These are phyloP conservation scores for Drosophila littoralis DNA, from an alignment of 1,140 invertebrate species.

Conservation along the genomic window DNA sequence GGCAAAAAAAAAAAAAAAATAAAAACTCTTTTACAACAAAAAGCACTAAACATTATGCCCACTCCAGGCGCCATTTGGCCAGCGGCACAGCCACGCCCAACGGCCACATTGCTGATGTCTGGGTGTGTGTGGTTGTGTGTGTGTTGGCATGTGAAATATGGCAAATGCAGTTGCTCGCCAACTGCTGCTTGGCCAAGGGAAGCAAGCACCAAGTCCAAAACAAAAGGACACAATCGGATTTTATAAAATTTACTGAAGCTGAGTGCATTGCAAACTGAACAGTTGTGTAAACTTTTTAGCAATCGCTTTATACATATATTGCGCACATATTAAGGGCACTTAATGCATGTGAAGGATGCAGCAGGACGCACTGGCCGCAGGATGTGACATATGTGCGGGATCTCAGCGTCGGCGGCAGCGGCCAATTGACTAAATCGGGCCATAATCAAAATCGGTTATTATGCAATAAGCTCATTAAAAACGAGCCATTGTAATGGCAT, in stretches of 20 bases:
- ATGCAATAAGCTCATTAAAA: slow-evolving; percentile 63
- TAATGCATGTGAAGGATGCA: too few species aligned
- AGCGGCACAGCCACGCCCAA: slow-evolving; percentile 22
- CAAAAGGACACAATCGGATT: slow-evolving; percentile 10
- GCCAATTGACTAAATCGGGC: slow-evolving; percentile 12
- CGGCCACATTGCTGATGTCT: slow-evolving; percentile 2
- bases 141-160: slow-evolving; percentile 37
- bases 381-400: slow-evolving; percentile 1
- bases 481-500: slow-evolving; percentile 10
- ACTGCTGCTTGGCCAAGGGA: slow-evolving; percentile 13
- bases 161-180: slow-evolving; percentile 41
- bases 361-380: neutral
- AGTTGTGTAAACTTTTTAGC: neutral
- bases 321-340: neutral
- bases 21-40: slow-evolving; percentile 75
- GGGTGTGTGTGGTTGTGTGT: slow-evolving; percentile 1
- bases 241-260: slow-evolving; percentile 1
- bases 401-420: neutral
- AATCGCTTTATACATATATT: neutral
- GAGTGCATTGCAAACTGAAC: neutral
- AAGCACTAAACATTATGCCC: slow-evolving; percentile 79
- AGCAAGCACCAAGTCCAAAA: neutral
- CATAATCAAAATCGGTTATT: slow-evolving; percentile 72
- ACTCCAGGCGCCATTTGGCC: slow-evolving; percentile 39
- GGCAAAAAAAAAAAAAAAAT: slow-evolving; percentile 25